Evolutionary conservation across 2,888 invertebrate species (phyloP).

Genomic region (Escarpia spicata): DNA sequence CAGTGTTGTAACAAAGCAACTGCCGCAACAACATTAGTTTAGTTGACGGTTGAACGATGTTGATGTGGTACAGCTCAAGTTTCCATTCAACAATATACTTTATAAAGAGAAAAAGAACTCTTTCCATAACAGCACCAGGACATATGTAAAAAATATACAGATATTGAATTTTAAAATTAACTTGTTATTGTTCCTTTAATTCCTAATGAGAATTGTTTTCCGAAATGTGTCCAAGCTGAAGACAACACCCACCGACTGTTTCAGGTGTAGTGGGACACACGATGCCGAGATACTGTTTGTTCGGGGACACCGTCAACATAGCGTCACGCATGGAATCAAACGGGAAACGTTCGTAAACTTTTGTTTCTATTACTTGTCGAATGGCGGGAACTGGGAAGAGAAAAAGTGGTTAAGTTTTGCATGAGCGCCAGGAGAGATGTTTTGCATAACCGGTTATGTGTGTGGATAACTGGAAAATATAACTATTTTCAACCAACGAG

Average conservation of each 20-base stretch:
- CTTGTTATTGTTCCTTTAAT: not conserved
- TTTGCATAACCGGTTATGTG: not conserved
- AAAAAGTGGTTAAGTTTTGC: not conserved
- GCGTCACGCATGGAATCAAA: not conserved
- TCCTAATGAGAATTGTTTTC: not conserved
- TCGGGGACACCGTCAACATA: not conserved
- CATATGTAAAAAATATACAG: not conserved
- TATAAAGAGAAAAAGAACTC: too few species aligned
- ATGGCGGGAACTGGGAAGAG: not conserved
- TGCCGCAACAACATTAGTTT: too few species aligned
- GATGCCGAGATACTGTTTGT: not conserved
- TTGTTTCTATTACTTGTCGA: not conserved
- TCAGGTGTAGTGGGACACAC: not conserved
- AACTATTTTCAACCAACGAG: too few species aligned
- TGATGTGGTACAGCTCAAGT: too few species aligned
- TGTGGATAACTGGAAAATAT: too few species aligned
- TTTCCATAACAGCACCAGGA: too few species aligned
- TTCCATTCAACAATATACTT: too few species aligned
- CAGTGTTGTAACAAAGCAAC: too few species aligned
- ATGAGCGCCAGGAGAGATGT: not conserved
- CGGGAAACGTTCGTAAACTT: not conserved
- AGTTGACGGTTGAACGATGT: too few species aligned
- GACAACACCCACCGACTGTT: not conserved
- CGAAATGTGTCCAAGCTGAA: not conserved
- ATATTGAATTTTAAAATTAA: not conserved